A percentile compares a stretch with the other conserved stretches of the same genome.
phyloP scores from a whole-genome alignment of 1,140 invertebrate species.

The Drosophila azteca region DNA sequence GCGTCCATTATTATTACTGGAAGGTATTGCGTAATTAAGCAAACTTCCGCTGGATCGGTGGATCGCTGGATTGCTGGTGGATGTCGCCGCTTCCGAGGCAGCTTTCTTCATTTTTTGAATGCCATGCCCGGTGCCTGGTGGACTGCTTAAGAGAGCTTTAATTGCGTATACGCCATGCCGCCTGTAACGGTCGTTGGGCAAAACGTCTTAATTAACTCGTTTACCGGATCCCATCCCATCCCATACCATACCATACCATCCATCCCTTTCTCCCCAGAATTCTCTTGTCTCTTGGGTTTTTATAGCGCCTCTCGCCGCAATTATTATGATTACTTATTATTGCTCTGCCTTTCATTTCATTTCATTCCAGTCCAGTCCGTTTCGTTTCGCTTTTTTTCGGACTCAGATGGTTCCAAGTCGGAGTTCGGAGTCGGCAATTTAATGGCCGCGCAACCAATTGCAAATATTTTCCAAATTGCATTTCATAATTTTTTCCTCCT shows the following conservation, averaged over 20 bases:
- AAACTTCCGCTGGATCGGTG: conserved; percentile 64
- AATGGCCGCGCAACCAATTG: conserved; percentile 76
- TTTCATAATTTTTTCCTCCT: conserved; percentile 66
- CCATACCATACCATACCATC: too few species aligned
- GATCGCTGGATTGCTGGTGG: conserved; percentile 19
- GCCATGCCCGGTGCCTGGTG: conserved; percentile 23
- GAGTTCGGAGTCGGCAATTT: conserved; percentile 58
- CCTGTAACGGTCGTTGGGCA: conserved; percentile 73
- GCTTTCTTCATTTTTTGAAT: conserved; percentile 79
- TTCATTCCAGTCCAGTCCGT: conserved; percentile 65
- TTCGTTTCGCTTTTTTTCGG: conserved; percentile 56
- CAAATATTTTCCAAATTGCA: conserved; percentile 79
- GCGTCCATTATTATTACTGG: conserved; percentile 25
- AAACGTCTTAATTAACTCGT: conserved; percentile 79
- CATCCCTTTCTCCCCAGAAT: not conserved
- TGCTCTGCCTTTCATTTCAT: conserved; percentile 71
- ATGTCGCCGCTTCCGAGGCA: conserved; percentile 66
- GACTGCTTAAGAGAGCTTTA: conserved; percentile 32
- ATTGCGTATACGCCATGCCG: conserved; percentile 76
- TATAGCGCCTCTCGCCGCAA: conserved; percentile 68
- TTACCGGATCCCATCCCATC: conserved; percentile 34
- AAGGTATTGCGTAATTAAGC: conserved; percentile 66
- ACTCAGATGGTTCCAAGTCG: conserved; percentile 2
- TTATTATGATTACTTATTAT: conserved; percentile 82
- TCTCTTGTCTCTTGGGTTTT: conserved; percentile 39